Evolutionary conservation across 2,113 vertebrate species (phyloP), one percentile per base, ranked within the genome.

Genomic region (Upupa epops): DNA sequence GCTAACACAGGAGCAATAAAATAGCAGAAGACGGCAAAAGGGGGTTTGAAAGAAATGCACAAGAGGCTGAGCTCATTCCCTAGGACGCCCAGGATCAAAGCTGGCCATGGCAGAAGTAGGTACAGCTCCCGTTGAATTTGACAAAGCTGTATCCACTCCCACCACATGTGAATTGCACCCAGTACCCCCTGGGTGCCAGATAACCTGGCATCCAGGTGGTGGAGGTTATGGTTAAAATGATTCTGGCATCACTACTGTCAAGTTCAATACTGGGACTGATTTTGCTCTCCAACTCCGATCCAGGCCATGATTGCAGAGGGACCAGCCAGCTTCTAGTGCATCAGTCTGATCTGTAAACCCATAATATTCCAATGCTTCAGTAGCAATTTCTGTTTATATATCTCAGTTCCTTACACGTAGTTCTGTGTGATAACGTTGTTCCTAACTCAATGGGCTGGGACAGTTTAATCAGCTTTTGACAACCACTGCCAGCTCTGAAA

Each of bases 1-100:
- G 93, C 93, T 95, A 95, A 98, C 95, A 98, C 93, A 97, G 97
- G 96, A 97, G 95, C 93, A 97, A 97, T 96, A 97, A 94, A 93
- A 96, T 83, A 95, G 96, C 87, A 94, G 96, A 87, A 95, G 92
- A 95, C 89, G 96, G 96, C 92, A 96, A 96, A 96, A 92, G 73
- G 84, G 76, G 55, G 83, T 86, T 95, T 70, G 92, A 86, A 88
- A 93, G 94, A 92, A 96, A 94, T 69, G 88, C 92, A 95, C 93
- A 79, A 93, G 60, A 92, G 94, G 86, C 94, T 95, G 92, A 83
- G 77, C 64, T 87, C 71, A 45, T 63, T 87, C 90, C 66, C 93
- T 93, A 78, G 77, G 85, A 79, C 31, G 56, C 75, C 86, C 86
- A 90, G 81, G 77, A 86, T 78, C 87, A 85, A 88, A 21, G 73